Evolutionary conservation across 2,797 vertebrate genomes (phyloP).

Genomic region (Jordanella pulchra): DNA sequence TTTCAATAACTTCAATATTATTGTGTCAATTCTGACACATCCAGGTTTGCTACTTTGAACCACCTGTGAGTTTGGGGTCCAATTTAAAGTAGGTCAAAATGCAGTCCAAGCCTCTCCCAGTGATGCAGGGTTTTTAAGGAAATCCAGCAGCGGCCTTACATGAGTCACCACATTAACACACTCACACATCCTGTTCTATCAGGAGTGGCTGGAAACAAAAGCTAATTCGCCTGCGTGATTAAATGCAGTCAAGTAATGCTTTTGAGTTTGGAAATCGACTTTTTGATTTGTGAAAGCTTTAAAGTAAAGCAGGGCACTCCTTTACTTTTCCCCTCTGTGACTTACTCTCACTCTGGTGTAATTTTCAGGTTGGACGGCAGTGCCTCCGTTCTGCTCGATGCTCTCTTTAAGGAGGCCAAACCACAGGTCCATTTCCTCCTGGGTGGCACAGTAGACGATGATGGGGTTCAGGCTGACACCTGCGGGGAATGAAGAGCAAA

Average conservation of each 20-base stretch:
- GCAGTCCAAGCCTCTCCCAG: constrained; percentile 70
- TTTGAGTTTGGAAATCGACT: constrained; percentile 21
- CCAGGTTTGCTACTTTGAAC: constrained; percentile 33
- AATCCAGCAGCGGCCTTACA: constrained; percentile 64
- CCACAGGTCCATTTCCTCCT: constrained; percentile 88
- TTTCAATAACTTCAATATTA: not conserved
- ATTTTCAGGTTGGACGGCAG: constrained; percentile 61
- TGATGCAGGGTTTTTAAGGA: constrained; percentile 52
- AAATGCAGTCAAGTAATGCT: constrained; percentile 14
- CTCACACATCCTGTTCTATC: constrained; percentile 58
- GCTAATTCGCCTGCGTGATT: constrained; percentile 32
- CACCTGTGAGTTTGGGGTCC: constrained; percentile 59
- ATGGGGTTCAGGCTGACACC: constrained; percentile 91
- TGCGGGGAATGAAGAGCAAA: constrained; percentile 63
- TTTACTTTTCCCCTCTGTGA: constrained; percentile 1
- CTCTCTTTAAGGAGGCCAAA: constrained; percentile 91
- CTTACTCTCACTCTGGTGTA: constrained; percentile 79
- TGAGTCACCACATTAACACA: constrained; percentile 66
- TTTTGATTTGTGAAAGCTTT: constrained; percentile 1
- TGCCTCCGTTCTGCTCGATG: constrained; percentile 86
- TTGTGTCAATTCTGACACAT: too few species aligned
- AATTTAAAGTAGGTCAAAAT: constrained; percentile 53
- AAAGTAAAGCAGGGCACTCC: not conserved
- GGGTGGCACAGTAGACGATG: constrained; percentile 87
- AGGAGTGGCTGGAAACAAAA: constrained; percentile 27